Base-by-base conservation (phyloP, 2,888 invertebrate species). In the Caenorhabditis sinica region DNA sequence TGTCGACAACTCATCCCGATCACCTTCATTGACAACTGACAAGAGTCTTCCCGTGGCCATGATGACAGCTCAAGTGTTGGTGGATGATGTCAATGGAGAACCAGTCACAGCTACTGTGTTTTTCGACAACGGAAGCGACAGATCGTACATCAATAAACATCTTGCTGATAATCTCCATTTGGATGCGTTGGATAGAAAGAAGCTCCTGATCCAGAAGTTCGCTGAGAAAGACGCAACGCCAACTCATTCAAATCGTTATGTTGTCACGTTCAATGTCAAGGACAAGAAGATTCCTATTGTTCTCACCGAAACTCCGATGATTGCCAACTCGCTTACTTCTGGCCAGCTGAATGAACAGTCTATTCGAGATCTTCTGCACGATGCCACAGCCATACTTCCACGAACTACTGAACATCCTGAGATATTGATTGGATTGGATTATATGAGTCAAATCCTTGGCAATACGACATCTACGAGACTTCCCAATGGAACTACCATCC, bases 361-460 rank as follows among this genome's bases (percentile, higher is more conserved):
- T 1, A n/a, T 56, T 20, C 15, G 6, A 2, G 28, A 25, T 17
- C 43, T 56, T 1, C 8, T 71, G 25, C 9, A 71, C 6, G 28
- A 40, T 13, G 20, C 17, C 11, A 40, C 9, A 13, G 40, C 43
- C 0, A 25, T 25, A 0, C 58, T 56, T 11, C 71, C 56, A 43
- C 23, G 58, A 15, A 25, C n/a, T 2, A 17, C 25, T 15, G 28
- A 28, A 8, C 17, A 6, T 20, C 49, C 77, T 5, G 69, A 53
- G 9, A 60, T 77, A 30, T 60, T 77, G 36, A 61, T 77, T 40
- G 77, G 77, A 60, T n/a, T 77, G n/a, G 77, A 77, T 36, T 28
- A 20, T 51, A 49, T 69, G 60, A 4, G 11, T n/a, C 30, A n/a
- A 51, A 4, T 76, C 15, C 49, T 76, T 9, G 76, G 76, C 30